Evolutionary conservation across 2,888 invertebrate species (phyloP), one percentile per base, ranked within the genome.

Genomic region (Diabrotica balteata): DNA sequence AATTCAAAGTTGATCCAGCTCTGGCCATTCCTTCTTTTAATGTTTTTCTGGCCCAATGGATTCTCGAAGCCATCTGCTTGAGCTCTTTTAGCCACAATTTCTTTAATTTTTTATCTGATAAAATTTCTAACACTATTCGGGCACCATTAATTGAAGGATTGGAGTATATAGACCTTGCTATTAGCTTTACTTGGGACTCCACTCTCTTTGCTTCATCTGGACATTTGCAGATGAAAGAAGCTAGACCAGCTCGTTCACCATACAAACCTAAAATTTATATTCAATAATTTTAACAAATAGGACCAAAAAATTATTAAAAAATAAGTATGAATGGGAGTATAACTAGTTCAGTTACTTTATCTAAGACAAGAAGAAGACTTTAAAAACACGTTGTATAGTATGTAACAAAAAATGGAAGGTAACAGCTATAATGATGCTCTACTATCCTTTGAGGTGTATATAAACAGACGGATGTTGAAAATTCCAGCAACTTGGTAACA

Each of bases 81-180:
- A 91, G 89, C 78, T 91, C 90, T 22, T 75, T 77, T 68, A 90
- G 80, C 90, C 90, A 85, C 69, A 81, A 78, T 7, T 76, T 72
- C 66, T 79, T 80, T 11, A 91, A 82, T 4, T 83, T 81, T 8
- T 86, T 84, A 72, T 86, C 85, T 43, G 82, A 84, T 11, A 91
- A 83, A 66, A 91, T 87, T 73, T 85, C 86, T 10, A 84, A 75
- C 5, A 87, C 90, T 68, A 91, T 86, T 52, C 89, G 83, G 5
- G 89, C 89, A 52, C 90, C 90, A 76, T 90, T 85, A 71, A 90
- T 82, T 0, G 90, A 90, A 11, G 90, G 90, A 80, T 88, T 90
- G 43, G 90, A 90, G 81, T 90, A 90, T 86, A 89, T 85, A 2
- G 89, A 88, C 53, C 90, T 84, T 72, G 90, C 87, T 61, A 90